Conservation (phyloP, 1,140 invertebrate species). For the Camponotus pennsylvanicus region DNA sequence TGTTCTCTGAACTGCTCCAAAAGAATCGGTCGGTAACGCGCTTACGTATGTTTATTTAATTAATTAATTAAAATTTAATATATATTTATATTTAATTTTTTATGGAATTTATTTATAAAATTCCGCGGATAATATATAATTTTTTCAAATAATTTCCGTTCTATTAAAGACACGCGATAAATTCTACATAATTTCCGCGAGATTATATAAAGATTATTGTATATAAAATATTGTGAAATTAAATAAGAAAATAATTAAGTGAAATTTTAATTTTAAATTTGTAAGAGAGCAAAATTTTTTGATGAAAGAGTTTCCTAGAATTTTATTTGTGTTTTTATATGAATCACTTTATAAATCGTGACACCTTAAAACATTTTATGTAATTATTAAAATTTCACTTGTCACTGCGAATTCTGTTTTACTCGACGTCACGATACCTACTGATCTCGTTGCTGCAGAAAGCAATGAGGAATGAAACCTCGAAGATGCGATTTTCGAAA, state of each 20-base stretch:
- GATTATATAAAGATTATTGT: conserved; percentile 7
- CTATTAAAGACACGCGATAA: background rate
- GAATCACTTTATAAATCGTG: background rate
- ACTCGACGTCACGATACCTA: conserved; percentile 42
- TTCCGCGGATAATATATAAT: background rate
- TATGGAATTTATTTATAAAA: background rate
- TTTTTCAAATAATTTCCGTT: background rate
- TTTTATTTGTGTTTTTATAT: background rate
- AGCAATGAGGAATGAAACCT: conserved; percentile 45
- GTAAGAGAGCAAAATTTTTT: background rate
- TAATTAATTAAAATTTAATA: conserved; percentile 17
- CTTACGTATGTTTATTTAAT: background rate
- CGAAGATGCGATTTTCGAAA: conserved; percentile 73
- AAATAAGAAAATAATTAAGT: background rate
- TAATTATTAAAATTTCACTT: conserved; percentile 26
- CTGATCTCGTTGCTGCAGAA: conserved; percentile 59
- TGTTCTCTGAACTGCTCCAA: conserved; percentile 3
- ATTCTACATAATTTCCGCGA: background rate
- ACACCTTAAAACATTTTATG: background rate
- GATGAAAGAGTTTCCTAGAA: background rate
- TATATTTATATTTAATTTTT: too few relatives aligned
- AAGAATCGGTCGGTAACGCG: conserved; percentile 63
- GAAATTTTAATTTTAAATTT: background rate
- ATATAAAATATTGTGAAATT: background rate
- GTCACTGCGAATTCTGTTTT: conserved; percentile 45